phyloP scores from a whole-genome alignment of 2,113 vertebrate species.

The Ceratotherium simum region DNA sequence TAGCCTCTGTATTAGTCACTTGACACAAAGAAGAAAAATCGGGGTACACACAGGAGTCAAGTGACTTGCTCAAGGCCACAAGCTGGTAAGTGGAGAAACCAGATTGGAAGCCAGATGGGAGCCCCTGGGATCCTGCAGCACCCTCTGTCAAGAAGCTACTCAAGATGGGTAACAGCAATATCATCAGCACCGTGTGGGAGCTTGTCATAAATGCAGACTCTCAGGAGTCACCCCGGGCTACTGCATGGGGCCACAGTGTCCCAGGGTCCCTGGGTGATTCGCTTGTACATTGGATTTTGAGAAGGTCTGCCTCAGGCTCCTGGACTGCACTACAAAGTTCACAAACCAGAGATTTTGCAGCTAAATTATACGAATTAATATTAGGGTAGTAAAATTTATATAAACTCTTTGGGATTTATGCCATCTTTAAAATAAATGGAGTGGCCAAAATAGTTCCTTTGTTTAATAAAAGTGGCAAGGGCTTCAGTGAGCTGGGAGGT shows the following conservation, averaged over 20 bases:
- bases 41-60: too few relatives aligned
- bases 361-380: neutral
- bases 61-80: neutral
- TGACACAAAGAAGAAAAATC: neutral
- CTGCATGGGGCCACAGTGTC: fast-evolving
- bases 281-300: fast-evolving
- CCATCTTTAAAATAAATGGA: neutral
- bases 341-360: neutral
- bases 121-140: too few relatives aligned
- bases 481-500: neutral
- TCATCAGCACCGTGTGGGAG: fast-evolving
- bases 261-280: fast-evolving
- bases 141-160: neutral
- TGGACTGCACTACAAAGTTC: neutral
- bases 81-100: neutral
- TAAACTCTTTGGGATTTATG: neutral
- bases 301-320: fast-evolving
- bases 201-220: neutral
- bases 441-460: neutral
- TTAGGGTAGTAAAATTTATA: neutral
- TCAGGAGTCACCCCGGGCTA: neutral
- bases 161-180: fast-evolving
- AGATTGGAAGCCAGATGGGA: neutral
- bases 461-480: neutral
- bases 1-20: too few relatives aligned